These are phyloP conservation scores for Trogon surrucura DNA, from an alignment of 2,113 vertebrate species.

Conservation along the genomic window DNA sequence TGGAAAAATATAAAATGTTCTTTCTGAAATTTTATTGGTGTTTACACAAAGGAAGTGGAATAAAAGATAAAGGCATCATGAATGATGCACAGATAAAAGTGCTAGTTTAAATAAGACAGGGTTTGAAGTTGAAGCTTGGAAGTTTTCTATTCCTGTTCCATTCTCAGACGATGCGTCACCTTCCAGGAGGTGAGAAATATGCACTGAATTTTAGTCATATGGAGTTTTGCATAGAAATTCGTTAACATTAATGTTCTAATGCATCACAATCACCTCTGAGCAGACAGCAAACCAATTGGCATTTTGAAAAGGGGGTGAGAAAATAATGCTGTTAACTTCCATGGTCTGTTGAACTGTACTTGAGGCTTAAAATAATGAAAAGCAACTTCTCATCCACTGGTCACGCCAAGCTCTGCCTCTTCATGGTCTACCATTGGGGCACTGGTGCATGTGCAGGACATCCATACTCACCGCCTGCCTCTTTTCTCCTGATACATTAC, in stretches of 20 bases:
- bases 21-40: not conserved
- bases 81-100: not conserved
- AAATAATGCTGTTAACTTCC: not conserved
- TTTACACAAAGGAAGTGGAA: not conserved
- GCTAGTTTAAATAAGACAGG: not conserved
- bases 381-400: not conserved
- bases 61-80: not conserved
- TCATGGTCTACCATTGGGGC: not conserved
- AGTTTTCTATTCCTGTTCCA: not conserved
- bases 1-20: not conserved
- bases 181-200: not conserved
- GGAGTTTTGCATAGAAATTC: not conserved
- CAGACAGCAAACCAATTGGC: not conserved
- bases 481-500: accelerated
- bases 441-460: not conserved
- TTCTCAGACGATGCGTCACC: not conserved
- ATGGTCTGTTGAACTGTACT: not conserved
- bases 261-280: not conserved
- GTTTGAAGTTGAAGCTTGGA: not conserved
- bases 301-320: not conserved
- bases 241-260: not conserved
- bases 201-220: not conserved
- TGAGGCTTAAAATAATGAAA: not conserved
- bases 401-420: not conserved
- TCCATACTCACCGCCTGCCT: not conserved